Evolutionary conservation across 2,113 vertebrate species (phyloP).

Genomic region (Notothenia rossii): DNA sequence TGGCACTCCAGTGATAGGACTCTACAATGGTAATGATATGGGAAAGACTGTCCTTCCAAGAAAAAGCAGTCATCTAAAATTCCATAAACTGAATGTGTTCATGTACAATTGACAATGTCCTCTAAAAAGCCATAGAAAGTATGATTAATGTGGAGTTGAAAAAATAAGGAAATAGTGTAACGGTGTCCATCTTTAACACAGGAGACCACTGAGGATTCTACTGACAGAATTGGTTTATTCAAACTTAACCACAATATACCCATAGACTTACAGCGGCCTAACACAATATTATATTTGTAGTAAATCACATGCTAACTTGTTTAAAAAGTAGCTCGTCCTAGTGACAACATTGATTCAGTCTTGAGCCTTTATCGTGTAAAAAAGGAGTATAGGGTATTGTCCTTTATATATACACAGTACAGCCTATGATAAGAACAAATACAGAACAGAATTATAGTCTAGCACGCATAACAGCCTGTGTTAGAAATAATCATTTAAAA

Average conservation of each 20-base stretch:
- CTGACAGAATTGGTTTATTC: not conserved
- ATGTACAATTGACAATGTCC: not conserved
- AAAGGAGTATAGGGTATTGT: not conserved
- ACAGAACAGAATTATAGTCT: too few relatives aligned
- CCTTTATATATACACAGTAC: too few relatives aligned
- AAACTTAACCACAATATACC: not conserved
- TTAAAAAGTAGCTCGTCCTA: not conserved
- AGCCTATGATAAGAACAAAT: too few relatives aligned
- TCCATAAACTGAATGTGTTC: not conserved
- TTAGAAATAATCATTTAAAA: too few relatives aligned
- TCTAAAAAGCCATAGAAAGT: not conserved
- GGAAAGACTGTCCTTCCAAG: not conserved
- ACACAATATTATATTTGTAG: not conserved
- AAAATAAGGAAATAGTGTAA: not conserved
- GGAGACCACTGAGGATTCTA: not conserved
- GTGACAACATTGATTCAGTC: not conserved
- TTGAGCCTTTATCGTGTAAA: not conserved
- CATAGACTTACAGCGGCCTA: not conserved
- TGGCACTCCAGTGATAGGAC: not conserved
- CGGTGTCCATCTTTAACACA: not conserved
- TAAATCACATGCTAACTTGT: not conserved
- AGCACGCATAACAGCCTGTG: too few relatives aligned
- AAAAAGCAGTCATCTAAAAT: not conserved
- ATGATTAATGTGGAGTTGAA: not conserved
- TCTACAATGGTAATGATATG: constrained; percentile 20